Conservation (phyloP, 2,797 vertebrate genomes). For the Masticophis lateralis region DNA sequence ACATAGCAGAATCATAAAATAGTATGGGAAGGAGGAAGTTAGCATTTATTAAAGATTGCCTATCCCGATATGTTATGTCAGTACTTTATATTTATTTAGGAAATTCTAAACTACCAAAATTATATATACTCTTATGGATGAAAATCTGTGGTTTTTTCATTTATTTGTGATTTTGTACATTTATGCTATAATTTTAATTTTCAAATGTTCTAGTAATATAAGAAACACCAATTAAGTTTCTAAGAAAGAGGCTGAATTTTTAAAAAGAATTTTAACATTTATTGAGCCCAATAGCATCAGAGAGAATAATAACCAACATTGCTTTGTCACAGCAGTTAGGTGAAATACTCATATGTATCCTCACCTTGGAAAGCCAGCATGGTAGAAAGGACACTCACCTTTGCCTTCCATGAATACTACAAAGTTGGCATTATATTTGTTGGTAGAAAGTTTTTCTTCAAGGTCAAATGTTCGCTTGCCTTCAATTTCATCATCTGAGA, state of each 20-base stretch:
- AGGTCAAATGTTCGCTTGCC: slow-evolving; percentile 94
- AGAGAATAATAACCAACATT: background rate
- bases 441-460: slow-evolving; percentile 87
- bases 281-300: background rate
- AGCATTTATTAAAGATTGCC: background rate
- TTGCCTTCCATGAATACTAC: slow-evolving; percentile 94
- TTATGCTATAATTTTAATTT: background rate
- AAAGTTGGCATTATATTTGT: slow-evolving; percentile 84
- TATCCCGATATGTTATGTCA: background rate
- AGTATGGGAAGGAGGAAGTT: background rate
- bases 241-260: background rate
- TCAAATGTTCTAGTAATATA: background rate
- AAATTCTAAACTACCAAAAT: background rate
- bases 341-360: background rate
- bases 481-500: slow-evolving; percentile 98
- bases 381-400: slow-evolving; percentile 74
- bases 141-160: background rate
- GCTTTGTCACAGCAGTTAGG: background rate
- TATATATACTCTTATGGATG: background rate
- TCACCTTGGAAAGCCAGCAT: background rate
- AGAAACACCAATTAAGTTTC: background rate
- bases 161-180: background rate
- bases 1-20: background rate
- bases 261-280: background rate
- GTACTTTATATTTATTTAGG: background rate